phyloP scores from a whole-genome alignment of 2,113 vertebrate species.

The Engystomops pustulosus region DNA sequence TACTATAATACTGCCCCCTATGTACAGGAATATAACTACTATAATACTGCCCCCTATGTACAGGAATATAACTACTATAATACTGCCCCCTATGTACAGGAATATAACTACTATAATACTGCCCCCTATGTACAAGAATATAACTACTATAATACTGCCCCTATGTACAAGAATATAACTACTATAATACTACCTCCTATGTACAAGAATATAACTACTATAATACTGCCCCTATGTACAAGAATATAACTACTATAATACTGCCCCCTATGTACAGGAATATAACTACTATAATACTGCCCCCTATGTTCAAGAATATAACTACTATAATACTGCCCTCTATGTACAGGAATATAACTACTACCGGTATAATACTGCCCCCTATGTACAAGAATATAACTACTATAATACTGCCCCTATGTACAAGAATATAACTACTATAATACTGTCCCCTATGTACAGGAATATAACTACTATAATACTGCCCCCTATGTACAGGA shows the following conservation, averaged over 20 bases:
- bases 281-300: neutral
- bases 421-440: too few species aligned
- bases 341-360: too few species aligned
- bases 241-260: constrained; percentile 12
- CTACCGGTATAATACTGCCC: too few species aligned
- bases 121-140: neutral
- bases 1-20: constrained; percentile 1
- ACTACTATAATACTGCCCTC: too few species aligned
- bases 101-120: constrained; percentile 1
- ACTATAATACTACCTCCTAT: too few species aligned
- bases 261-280: neutral
- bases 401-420: too few species aligned
- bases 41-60: neutral
- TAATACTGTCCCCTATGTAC: too few species aligned
- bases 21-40: neutral
- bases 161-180: neutral
- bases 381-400: too few species aligned
- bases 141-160: neutral
- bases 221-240: neutral
- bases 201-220: neutral
- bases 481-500: too few species aligned
- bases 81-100: neutral
- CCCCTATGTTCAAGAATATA: too few species aligned
- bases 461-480: too few species aligned
- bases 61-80: constrained; percentile 4